Base-by-base conservation (phyloP, 2,113 vertebrate genomes). In the Ancistrus triradiatus region DNA sequence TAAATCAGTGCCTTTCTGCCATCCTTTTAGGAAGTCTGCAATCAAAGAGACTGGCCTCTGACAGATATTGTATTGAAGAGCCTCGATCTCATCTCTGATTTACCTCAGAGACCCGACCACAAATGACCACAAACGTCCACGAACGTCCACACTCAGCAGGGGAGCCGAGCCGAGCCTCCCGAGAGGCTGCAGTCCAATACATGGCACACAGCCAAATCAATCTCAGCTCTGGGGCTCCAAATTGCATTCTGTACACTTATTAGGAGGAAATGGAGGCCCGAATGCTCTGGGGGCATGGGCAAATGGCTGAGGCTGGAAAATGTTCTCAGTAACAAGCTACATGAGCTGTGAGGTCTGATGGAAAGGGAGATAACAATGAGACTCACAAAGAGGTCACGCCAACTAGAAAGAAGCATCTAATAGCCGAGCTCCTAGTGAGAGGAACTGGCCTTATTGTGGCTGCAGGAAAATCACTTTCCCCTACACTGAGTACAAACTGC, bases 211-310 rank as follows among this genome's bases (percentile, higher is more conserved):
- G 43, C 57, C 19, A 11, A 73, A 72, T 68, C 50, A 61, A 68
- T 74, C 81, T 76, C 47, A 61, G 73, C 69, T 71, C 72, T 49
- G 25, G 18, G 72, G 49, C 18, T 67, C 42, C 21, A 44, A 63
- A 73, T 78, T 69, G 40, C 43, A 64, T 70, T 73, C 73, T 68
- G 43, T 66, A 52, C 33, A 53, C 31, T 6, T 47, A 77, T 35
- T 46, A 53, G 56, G 35, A 53, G 37, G 52, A 57, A 65, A 66
- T 60, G 40, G 56, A 68, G 47, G 56, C 18, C n/a, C 24, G 57
- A 59, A 52, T 60, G 74, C 37, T 74, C 60, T 68, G 53, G 55
- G 68, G 70, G 52, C 31, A 40, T 1, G 62, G 60, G 68, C 73
- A 75, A 69, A 70, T 66, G 52, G 59, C 27, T 50, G 7, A 60